Conservation (phyloP, 2,888 invertebrate species). For the Macaria liturata region DNA sequence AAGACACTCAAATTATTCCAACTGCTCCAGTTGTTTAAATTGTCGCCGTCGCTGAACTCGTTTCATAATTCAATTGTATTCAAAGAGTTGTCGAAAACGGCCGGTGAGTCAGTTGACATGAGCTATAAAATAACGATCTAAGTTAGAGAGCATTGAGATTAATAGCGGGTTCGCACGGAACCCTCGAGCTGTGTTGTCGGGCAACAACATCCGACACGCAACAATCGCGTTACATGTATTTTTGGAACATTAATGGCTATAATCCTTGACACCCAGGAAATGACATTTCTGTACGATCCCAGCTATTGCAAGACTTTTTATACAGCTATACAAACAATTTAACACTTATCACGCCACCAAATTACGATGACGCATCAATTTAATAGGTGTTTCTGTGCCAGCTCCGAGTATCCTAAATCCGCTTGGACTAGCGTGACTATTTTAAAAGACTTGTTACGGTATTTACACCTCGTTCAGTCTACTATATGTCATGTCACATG, state of each 20-base stretch:
- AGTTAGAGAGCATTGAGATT: slow-evolving; percentile 47
- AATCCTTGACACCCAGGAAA: slow-evolving; percentile 48
- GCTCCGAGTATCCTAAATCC: slow-evolving; percentile 49
- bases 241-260: slow-evolving; percentile 20
- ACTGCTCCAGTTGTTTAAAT: slow-evolving; percentile 7
- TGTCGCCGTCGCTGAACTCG: slow-evolving; percentile 9
- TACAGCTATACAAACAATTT: too few relatives aligned
- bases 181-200: slow-evolving; percentile 33
- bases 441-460: slow-evolving; percentile 59
- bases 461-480: slow-evolving; percentile 39
- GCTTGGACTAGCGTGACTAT: slow-evolving; percentile 47
- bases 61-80: slow-evolving; percentile 25
- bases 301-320: slow-evolving; percentile 16
- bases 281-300: slow-evolving; percentile 25
- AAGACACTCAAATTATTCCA: not conserved
- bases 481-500: slow-evolving; percentile 61
- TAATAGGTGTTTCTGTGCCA: slow-evolving; percentile 29
- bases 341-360: slow-evolving; percentile 15
- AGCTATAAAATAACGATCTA: slow-evolving; percentile 42
- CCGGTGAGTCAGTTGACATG: slow-evolving; percentile 43
- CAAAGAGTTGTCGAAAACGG: slow-evolving; percentile 26
- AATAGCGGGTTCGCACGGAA: slow-evolving; percentile 54
- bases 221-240: slow-evolving; percentile 33
- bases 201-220: slow-evolving; percentile 42
- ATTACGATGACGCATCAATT: slow-evolving; percentile 27